phyloP scores from a whole-genome alignment of 2,888 invertebrate genomes.

The Zaprionus obscuricornis region DNA sequence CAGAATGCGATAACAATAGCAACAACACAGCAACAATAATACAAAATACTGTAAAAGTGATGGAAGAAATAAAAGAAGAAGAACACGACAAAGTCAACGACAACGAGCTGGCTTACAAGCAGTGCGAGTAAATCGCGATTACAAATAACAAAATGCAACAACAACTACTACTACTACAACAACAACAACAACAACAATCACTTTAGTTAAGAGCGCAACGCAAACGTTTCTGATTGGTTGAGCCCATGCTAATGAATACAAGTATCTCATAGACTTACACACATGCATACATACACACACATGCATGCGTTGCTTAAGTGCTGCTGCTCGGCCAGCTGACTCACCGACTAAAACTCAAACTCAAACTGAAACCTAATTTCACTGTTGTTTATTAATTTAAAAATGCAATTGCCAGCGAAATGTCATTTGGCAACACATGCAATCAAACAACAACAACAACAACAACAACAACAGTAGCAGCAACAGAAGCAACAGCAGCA shows the following conservation, averaged over 20 bases:
- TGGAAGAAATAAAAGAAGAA: too few relatives aligned
- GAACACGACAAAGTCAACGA: slow-evolving; percentile 38
- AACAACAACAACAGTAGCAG: not conserved
- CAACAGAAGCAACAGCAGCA: slow-evolving; percentile 12
- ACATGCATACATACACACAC: slow-evolving; percentile 1
- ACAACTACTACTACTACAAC: slow-evolving; percentile 11
- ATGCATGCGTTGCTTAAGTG: not conserved
- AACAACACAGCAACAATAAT: slow-evolving; percentile 16
- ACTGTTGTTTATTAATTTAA: slow-evolving; percentile 55
- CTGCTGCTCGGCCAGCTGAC: too few relatives aligned
- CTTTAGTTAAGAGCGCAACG: slow-evolving; percentile 41
- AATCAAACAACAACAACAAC: slow-evolving; percentile 2
- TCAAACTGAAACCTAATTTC: too few relatives aligned
- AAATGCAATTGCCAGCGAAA: slow-evolving; percentile 47
- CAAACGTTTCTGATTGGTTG: slow-evolving; percentile 56
- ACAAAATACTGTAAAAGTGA: slow-evolving; percentile 1
- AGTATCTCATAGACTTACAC: slow-evolving; percentile 57
- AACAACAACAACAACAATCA: slow-evolving; percentile 41
- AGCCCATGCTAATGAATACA: slow-evolving; percentile 48
- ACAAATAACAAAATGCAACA: slow-evolving; percentile 40
- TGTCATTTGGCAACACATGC: slow-evolving; percentile 54
- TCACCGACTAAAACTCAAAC: slow-evolving; percentile 29
- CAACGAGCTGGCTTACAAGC: slow-evolving; percentile 55
- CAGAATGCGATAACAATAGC: slow-evolving; percentile 46
- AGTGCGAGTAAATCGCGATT: slow-evolving; percentile 67